Evolutionary conservation across 37 sponge, comb jelly and placozoan genomes (phyloP), one percentile per base, ranked within the genome.

Genomic region (Cladorhizidae sp.): DNA sequence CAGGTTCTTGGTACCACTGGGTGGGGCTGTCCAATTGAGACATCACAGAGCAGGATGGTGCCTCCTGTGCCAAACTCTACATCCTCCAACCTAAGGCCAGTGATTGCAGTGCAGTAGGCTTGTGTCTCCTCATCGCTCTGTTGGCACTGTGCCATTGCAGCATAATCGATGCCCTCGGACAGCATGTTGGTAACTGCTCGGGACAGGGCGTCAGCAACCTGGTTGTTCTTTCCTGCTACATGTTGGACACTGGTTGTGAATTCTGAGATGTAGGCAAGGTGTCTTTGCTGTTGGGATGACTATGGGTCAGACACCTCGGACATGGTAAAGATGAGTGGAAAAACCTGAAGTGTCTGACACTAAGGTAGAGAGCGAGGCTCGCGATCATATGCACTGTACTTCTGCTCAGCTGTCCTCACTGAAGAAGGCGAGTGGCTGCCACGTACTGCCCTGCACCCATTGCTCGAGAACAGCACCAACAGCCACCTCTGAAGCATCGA

Each of bases 351-450:
- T n/a, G n/a, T n/a, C n/a, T n/a, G n/a, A n/a, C n/a, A n/a, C n/a
- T n/a, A n/a, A n/a, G n/a, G n/a, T n/a, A n/a, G 61, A 59, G 61
- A 82, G 83, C n/a, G 18, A 28, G 73, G 50, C 64, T 82, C 83
- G 57, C 83, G 65, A 50, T 73, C 83, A 73, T 73, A 82, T 40
- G 83, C 61, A 26, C 83, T 82, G 65, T 82, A 82, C 41, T 59
- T 58, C 51, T 28, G 72, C 74, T 82, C 74, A 29, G 83, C 32
- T 28, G 59, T 54, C 17, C 17, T 59, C 12, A 18, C 61, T 32
- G 67, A 65, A 65, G 36, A 65, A 65, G 3, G 36, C 32, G 11
- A 65, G 32, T 3, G 67, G 67, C 32, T 65, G 31, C 67, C 67
- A 65, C 3, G 18, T 59, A 33, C 3, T 65, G 36, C 67, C 36